Percentiles rank a stretch among this genome's conserved stretches.
Evolutionary conservation across 2,113 vertebrate species (phyloP).

Genomic region (Hepsetus odoe): DNA sequence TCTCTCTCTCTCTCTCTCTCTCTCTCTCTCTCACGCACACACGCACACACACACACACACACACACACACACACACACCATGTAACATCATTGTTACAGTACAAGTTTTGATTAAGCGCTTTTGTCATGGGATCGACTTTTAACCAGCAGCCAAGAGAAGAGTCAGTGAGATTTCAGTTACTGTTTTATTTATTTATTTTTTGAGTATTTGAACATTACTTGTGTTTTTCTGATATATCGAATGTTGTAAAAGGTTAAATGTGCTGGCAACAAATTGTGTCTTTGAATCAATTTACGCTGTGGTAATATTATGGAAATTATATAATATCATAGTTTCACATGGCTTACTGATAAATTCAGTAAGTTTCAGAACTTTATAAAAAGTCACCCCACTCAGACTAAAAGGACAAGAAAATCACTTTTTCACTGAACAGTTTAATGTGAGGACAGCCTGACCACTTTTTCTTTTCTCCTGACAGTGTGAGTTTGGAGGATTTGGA

Average conservation of each 20-base stretch:
- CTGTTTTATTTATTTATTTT: not conserved
- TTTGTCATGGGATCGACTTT: not conserved
- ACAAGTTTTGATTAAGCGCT: not conserved
- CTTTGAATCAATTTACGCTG: too few relatives aligned
- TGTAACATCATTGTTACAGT: conserved; percentile 6
- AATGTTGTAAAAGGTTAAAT: too few relatives aligned
- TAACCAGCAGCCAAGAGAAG: not conserved
- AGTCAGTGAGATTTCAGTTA: conserved; percentile 19
- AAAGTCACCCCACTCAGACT: too few relatives aligned
- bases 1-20: too few relatives aligned
- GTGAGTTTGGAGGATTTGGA: conserved; percentile 63
- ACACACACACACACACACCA: conserved; percentile 23
- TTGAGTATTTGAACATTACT: not conserved
- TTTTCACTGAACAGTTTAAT: too few relatives aligned
- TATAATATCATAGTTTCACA: too few relatives aligned
- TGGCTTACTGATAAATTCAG: too few relatives aligned
- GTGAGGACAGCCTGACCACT: too few relatives aligned
- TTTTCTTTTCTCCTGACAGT: conserved; percentile 36
- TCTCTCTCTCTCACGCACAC: conserved; percentile 19
- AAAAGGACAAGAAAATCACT: too few relatives aligned
- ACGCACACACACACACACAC: conserved; percentile 15
- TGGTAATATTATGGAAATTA: too few relatives aligned
- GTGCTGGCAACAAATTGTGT: too few relatives aligned
- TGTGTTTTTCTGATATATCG: not conserved
- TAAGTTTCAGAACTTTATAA: too few relatives aligned